A percentile compares a stretch with the other conserved stretches of the same genome.
These are phyloP conservation scores for Pediacus dermestoides DNA, from an alignment of 2,888 invertebrate genomes.

Conservation along the genomic window DNA sequence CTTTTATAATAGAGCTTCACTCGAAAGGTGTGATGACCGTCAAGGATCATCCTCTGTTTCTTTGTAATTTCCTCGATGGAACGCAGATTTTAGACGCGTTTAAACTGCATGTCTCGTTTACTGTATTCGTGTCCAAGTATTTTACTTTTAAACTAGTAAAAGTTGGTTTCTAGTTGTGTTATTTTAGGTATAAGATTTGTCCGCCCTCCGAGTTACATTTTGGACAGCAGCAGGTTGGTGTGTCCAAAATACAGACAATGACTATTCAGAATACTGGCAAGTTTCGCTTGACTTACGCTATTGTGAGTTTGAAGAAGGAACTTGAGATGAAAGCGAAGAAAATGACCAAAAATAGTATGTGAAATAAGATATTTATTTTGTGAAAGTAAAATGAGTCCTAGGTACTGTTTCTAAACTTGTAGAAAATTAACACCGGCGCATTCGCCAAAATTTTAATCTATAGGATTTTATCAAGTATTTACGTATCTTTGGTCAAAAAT, in stretches of 20 bases:
- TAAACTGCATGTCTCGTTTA: constrained; percentile 36
- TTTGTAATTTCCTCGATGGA: constrained; percentile 37
- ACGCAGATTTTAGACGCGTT: constrained; percentile 34
- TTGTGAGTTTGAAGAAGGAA: constrained; percentile 27
- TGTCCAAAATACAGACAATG: constrained; percentile 53
- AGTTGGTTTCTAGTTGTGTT: constrained; percentile 11
- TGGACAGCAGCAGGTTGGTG: constrained; percentile 56
- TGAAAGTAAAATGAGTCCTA: too few relatives aligned
- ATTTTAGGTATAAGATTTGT: constrained; percentile 55
- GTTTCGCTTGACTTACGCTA: constrained; percentile 50
- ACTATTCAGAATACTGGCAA: constrained; percentile 59
- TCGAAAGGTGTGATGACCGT: constrained; percentile 34
- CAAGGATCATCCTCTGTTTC: constrained; percentile 35
- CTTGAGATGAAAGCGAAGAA: constrained; percentile 15
- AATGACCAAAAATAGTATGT: constrained; percentile 16
- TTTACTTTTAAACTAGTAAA: constrained; percentile 12
- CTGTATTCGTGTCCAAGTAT: constrained; percentile 37
- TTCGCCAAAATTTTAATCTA: too few relatives aligned
- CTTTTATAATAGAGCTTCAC: constrained; percentile 30
- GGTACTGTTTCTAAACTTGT: too few relatives aligned
- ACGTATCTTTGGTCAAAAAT: too few relatives aligned
- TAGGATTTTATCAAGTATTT: too few relatives aligned
- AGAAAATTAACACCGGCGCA: too few relatives aligned
- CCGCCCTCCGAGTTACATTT: constrained; percentile 59
- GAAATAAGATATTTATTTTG: too few relatives aligned